A percentile compares a stretch with the other conserved stretches of the same genome.
These are phyloP conservation scores for Diuraphis noxia DNA, from an alignment of 1,140 invertebrate species.

Conservation along the genomic window DNA sequence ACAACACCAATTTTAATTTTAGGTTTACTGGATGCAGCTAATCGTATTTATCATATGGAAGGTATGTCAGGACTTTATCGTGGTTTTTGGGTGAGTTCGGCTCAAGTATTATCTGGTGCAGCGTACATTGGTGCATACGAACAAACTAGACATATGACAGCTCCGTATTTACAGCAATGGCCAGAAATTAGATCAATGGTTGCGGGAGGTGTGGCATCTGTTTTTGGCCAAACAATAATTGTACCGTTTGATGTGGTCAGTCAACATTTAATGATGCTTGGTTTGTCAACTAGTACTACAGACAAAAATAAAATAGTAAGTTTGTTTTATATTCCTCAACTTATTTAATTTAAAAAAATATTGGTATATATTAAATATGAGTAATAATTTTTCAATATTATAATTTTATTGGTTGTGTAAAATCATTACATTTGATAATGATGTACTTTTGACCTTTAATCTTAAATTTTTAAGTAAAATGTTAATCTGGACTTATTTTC, in stretches of 20 bases:
- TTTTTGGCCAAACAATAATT: slow-evolving; percentile 93
- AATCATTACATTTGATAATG: neutral
- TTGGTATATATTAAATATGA: neutral
- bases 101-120: slow-evolving; percentile 82
- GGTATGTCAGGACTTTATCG: slow-evolving; percentile 86
- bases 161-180: slow-evolving; percentile 63
- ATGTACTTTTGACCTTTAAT: neutral
- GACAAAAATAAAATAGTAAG: slow-evolving; percentile 59
- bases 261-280: slow-evolving; percentile 95
- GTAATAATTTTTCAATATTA: neutral
- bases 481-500: neutral
- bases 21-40: slow-evolving; percentile 88
- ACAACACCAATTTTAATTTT: slow-evolving; percentile 56
- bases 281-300: slow-evolving; percentile 62
- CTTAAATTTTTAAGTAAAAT: neutral
- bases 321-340: neutral
- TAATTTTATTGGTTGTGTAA: neutral
- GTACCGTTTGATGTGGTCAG: slow-evolving; percentile 96
- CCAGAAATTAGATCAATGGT: slow-evolving; percentile 72
- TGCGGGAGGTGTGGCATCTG: slow-evolving; percentile 84
- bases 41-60: slow-evolving; percentile 86
- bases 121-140: slow-evolving; percentile 97
- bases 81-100: slow-evolving; percentile 93
- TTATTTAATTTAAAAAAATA: neutral
- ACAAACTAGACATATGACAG: slow-evolving; percentile 79